phyloP scores from a whole-genome alignment of 2,888 invertebrate genomes.

The Zonitis immaculata region DNA sequence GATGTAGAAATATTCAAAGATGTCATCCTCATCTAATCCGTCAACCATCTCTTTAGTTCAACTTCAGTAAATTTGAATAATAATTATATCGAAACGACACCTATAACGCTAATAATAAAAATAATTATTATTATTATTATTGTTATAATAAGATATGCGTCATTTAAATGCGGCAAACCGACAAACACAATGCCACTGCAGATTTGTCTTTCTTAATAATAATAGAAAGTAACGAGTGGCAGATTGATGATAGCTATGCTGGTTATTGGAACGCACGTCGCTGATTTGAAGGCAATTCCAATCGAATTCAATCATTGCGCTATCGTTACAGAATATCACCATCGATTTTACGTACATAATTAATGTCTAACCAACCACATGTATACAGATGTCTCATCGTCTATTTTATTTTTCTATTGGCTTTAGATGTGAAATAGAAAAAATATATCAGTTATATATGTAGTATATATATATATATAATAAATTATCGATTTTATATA shows the following conservation, averaged over 20 bases:
- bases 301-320: slow-evolving; percentile 12
- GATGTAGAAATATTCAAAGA: slow-evolving; percentile 13
- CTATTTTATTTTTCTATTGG: too few species aligned
- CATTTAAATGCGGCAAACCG: too few species aligned
- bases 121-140: too few species aligned
- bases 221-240: not conserved
- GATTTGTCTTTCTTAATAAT: slow-evolving; percentile 1
- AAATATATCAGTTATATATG: too few species aligned
- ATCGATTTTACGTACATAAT: too few species aligned
- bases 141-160: too few species aligned
- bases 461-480: too few species aligned
- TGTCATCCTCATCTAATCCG: slow-evolving; percentile 5
- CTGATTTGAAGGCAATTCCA: slow-evolving; percentile 17
- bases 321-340: not conserved
- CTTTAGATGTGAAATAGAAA: too few species aligned
- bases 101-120: not conserved
- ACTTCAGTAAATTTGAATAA: slow-evolving; percentile 11
- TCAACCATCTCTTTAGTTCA: not conserved
- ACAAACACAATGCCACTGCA: not conserved
- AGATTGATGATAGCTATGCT: not conserved
- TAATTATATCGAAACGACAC: slow-evolving; percentile 13
- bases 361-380: too few species aligned
- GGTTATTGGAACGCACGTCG: slow-evolving; percentile 13
- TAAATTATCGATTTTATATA: too few species aligned
- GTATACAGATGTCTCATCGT: too few species aligned